Conservation (phyloP, 2,113 vertebrate species). For the Carlito syrichta region DNA sequence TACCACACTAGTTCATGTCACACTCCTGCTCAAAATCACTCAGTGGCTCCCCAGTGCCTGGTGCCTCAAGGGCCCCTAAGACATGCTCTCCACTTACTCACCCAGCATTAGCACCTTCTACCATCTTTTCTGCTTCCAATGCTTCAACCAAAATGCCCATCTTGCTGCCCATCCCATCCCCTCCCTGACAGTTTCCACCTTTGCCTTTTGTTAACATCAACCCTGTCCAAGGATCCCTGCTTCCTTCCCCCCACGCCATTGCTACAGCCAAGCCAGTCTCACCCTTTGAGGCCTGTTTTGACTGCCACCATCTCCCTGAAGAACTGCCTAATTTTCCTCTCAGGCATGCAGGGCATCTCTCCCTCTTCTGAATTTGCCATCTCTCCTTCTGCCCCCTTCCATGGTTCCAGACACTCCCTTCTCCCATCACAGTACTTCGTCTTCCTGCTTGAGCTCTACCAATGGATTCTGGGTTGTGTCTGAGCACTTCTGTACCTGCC, state of each 20-base stretch:
- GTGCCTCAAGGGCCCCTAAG: not conserved
- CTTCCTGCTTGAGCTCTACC: not conserved
- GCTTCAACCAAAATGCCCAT: not conserved
- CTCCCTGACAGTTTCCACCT: not conserved
- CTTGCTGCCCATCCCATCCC: not conserved
- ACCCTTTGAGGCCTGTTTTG: not conserved
- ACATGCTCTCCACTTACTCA: not conserved
- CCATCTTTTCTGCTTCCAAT: not conserved
- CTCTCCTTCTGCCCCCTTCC: not conserved
- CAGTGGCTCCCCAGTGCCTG: not conserved
- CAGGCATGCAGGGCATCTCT: no score
- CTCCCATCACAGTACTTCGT: not conserved
- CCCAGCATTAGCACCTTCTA: not conserved
- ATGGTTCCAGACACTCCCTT: not conserved
- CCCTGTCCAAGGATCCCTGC: not conserved
- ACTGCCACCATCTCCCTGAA: not conserved
- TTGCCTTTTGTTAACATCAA: not conserved
- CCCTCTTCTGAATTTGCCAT: not conserved
- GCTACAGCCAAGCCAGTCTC: not conserved
- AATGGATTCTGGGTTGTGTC: not conserved
- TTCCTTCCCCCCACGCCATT: not conserved
- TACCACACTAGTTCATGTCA: not conserved
- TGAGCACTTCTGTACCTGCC: not conserved
- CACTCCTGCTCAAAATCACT: not conserved
- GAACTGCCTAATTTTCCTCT: not conserved